Conservation (phyloP, 2,888 invertebrate species). For the Himalopsyche anomala region DNA sequence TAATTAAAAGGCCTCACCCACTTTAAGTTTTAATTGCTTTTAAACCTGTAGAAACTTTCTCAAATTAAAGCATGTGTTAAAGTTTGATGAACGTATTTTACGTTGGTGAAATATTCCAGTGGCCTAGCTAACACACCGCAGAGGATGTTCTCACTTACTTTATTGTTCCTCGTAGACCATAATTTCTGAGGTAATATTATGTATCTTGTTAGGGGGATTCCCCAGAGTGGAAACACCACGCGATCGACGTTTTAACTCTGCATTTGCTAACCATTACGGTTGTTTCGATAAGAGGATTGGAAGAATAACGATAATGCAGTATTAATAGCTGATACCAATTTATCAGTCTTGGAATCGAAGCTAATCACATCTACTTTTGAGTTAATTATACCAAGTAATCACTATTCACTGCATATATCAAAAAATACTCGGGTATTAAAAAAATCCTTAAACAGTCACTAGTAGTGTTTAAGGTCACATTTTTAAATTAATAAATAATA, state of each 20-base stretch:
- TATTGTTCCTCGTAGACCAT: neutral
- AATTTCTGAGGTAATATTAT: neutral
- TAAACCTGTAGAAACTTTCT: neutral
- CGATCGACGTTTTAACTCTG: neutral
- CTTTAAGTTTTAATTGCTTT: conserved; percentile 8
- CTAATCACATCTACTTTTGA: too few relatives aligned
- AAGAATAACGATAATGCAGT: too few relatives aligned
- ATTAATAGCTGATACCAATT: too few relatives aligned
- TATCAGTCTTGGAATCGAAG: too few relatives aligned
- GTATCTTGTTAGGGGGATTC: neutral
- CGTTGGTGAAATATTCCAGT: neutral
- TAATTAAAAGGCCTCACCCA: neutral
- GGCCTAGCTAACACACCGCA: neutral
- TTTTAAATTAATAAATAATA: too few relatives aligned
- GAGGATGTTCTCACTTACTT: neutral
- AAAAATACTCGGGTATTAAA: too few relatives aligned
- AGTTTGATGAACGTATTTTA: neutral
- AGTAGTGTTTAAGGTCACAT: too few relatives aligned
- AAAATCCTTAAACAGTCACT: too few relatives aligned
- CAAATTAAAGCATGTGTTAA: neutral
- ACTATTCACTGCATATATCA: too few relatives aligned
- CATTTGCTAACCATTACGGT: too few relatives aligned
- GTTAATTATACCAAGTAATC: too few relatives aligned
- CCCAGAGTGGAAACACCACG: neutral
- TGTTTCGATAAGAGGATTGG: too few relatives aligned